phyloP scores from a whole-genome alignment of 2,113 vertebrate genomes.

The Pogona vitticeps region DNA sequence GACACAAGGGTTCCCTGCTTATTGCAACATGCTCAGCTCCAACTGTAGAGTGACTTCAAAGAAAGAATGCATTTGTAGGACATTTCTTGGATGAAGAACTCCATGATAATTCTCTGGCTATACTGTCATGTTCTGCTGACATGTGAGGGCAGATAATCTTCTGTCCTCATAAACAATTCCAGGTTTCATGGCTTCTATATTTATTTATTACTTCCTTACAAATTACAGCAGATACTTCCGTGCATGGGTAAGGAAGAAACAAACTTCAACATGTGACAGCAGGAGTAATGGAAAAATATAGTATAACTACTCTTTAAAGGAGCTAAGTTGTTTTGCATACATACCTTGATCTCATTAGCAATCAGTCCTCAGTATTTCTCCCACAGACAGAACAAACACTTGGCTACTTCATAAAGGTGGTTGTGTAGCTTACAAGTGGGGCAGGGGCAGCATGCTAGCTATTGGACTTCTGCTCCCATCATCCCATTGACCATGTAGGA shows the following conservation, averaged over 20 bases:
- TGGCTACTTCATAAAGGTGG: not conserved
- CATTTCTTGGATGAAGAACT: not conserved
- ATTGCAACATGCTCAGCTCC: not conserved
- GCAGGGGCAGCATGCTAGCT: not conserved
- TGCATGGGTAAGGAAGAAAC: not conserved
- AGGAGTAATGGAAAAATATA: not conserved
- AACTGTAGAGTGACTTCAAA: slow-evolving; percentile 31
- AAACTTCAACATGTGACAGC: not conserved
- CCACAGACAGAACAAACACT: not conserved
- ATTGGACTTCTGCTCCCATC: not conserved
- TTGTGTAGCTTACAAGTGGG: too few relatives aligned
- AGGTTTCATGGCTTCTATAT: not conserved
- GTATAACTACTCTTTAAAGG: not conserved
- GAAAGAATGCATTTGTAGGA: slow-evolving; percentile 14
- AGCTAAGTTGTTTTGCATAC: slow-evolving; percentile 44
- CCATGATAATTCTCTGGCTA: not conserved
- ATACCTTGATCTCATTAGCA: slow-evolving; percentile 30
- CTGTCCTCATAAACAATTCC: not conserved
- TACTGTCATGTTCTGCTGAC: not conserved
- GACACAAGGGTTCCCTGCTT: not conserved
- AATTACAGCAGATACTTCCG: not conserved
- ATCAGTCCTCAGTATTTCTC: not conserved
- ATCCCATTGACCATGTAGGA: not conserved
- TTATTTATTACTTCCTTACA: not conserved
- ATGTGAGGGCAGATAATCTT: not conserved